phyloP scores from a whole-genome alignment of 2,888 invertebrate species.

The Platerodrilus igneus region DNA sequence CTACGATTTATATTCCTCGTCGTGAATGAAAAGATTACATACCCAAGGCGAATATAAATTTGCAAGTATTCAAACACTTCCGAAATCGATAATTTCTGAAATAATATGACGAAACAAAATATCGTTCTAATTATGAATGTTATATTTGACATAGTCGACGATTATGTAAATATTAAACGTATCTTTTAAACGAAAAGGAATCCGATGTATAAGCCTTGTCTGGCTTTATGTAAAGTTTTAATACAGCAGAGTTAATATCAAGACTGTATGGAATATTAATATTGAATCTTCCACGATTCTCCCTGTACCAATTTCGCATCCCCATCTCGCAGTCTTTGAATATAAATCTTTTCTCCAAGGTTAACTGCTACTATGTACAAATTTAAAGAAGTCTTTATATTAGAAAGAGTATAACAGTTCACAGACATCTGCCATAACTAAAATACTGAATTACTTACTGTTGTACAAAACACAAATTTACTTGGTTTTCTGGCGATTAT shows the following conservation, averaged over 20 bases:
- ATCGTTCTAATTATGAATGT: too few relatives aligned
- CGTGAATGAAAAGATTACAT: constrained; percentile 33
- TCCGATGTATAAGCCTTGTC: constrained; percentile 25
- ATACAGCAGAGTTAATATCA: constrained; percentile 35
- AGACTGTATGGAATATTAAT: constrained; percentile 35
- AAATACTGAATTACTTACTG: too few relatives aligned
- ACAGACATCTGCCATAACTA: too few relatives aligned
- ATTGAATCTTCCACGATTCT: constrained; percentile 31
- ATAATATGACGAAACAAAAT: neutral
- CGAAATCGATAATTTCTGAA: neutral
- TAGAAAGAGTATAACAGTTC: too few relatives aligned
- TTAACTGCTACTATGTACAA: too few relatives aligned
- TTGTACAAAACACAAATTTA: too few relatives aligned
- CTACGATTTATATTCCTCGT: constrained; percentile 45
- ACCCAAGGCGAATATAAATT: constrained; percentile 30
- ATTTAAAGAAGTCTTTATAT: too few relatives aligned
- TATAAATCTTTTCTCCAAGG: too few relatives aligned
- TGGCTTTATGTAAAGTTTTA: constrained; percentile 34
- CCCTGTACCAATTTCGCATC: constrained; percentile 25
- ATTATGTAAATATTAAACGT: constrained; percentile 22
- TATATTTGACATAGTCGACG: too few relatives aligned
- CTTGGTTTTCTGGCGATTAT: too few relatives aligned
- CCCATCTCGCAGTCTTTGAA: too few relatives aligned
- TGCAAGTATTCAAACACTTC: constrained; percentile 6
- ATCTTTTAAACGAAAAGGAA: constrained; percentile 20